These are phyloP conservation scores for Sericinus montela DNA, from an alignment of 2,888 invertebrate species.

Conservation along the genomic window DNA sequence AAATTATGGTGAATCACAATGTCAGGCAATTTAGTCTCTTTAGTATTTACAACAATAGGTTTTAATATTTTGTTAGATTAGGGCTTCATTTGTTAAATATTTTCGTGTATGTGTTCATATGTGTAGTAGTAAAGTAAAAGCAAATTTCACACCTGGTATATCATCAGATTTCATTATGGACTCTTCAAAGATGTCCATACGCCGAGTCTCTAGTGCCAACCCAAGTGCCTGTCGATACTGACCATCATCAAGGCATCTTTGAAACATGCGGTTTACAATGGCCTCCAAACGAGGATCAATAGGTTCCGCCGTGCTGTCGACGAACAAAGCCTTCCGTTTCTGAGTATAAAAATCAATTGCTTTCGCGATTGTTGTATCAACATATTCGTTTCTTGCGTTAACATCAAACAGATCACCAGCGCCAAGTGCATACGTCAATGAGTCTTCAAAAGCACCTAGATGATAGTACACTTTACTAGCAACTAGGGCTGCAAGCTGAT, in stretches of 20 bases:
- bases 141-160: slow-evolving; percentile 75
- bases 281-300: slow-evolving; percentile 92
- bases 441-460: slow-evolving; percentile 97
- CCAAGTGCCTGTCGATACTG: slow-evolving; percentile 98
- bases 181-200: slow-evolving; percentile 97
- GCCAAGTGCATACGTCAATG: slow-evolving; percentile 97
- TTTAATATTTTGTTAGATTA: too few species aligned
- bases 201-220: slow-evolving; percentile 95
- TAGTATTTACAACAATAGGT: too few species aligned
- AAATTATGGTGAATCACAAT: too few species aligned
- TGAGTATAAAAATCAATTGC: slow-evolving; percentile 98
- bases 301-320: slow-evolving; percentile 82
- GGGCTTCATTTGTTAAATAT: too few species aligned
- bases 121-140: too few species aligned
- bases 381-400: slow-evolving; percentile 95
- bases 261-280: slow-evolving; percentile 98
- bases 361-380: slow-evolving; percentile 97
- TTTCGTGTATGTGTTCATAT: too few species aligned
- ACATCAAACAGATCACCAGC: slow-evolving; percentile 97
- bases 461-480: slow-evolving; percentile 99
- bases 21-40: too few species aligned
- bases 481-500: slow-evolving; percentile 96
- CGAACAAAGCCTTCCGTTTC: slow-evolving; percentile 86
- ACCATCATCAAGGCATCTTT: slow-evolving; percentile 95
- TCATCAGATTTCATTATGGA: slow-evolving; percentile 96